Evolutionary conservation across 1,140 invertebrate species (phyloP), one percentile per base, ranked within the genome.

Genomic region (Drosophila hydei): DNA sequence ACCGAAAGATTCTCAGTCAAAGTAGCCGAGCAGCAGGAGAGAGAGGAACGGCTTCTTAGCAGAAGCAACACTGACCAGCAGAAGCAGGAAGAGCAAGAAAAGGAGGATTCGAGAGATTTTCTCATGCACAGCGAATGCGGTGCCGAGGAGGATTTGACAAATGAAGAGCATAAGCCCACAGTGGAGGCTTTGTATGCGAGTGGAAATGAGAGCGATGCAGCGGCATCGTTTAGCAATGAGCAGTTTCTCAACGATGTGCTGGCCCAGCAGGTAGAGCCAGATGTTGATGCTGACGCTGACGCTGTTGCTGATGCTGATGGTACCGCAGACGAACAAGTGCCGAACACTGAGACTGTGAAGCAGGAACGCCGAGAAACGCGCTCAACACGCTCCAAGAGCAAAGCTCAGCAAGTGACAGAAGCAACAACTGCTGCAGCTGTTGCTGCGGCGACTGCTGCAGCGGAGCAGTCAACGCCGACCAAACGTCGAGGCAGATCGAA

Each of bases 1-100:
- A 85, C 88, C 0, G 87, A 90, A 55, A 50, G 87, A 14, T 90
- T 90, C 21, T 88, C 76, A 0, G 3, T 90, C 1, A 90, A 80
- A 38, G 19, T 21, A 5, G 21, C 48, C 36, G 68, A 85, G 0
- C 33, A 52, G 19, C 23, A 36, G n/a, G 58, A 60, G 4, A 58
- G 30, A 21, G 30, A 33, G 0, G 30, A 33, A 11, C 2, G 9
- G 9, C 11, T 33, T 8, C 6, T 16, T 16, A 14, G 0, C 4
- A 14, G 11, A n/a, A 4, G 48, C 23, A 21, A 8, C 42, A 16
- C 12, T 40, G 30, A 5, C 9, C 59, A 72, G 23, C 45, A 65
- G n/a, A 45, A 40, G 30, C 19, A 30, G 38, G 52, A 64, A 16
- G 30, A 30, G 14, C 19, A 16, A 0, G 48, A 43, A 0, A 33